These are phyloP conservation scores for Verasper variegatus DNA, from an alignment of 2,113 vertebrate genomes.

Conservation along the genomic window DNA sequence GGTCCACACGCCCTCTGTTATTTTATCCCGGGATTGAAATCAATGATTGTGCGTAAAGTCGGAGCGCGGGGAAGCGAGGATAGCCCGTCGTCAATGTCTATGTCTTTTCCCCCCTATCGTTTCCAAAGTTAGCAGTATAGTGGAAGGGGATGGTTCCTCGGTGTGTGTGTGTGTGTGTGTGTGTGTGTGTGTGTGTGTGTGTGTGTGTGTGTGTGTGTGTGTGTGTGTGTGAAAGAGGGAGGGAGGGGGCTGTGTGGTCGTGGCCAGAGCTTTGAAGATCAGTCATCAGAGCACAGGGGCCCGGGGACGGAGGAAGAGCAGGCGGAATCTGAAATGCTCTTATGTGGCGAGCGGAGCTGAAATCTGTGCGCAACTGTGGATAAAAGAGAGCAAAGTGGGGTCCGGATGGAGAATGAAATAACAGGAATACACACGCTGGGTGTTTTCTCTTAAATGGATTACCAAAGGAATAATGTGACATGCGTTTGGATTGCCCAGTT, in stretches of 20 bases:
- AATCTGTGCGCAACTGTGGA: constrained; percentile 68
- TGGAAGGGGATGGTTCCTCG: constrained; percentile 29
- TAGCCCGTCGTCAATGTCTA: constrained; percentile 59
- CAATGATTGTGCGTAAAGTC: constrained; percentile 18
- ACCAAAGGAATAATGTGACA: constrained; percentile 70
- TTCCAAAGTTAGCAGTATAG: constrained; percentile 76
- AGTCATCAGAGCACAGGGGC: constrained; percentile 78
- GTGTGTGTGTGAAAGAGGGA: not conserved
- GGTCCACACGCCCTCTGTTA: not conserved
- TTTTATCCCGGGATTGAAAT: constrained; percentile 28
- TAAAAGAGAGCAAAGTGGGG: constrained; percentile 18
- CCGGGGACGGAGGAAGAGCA: constrained; percentile 66
- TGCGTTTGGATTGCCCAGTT: constrained; percentile 60
- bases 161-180: not conserved
- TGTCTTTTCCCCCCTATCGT: constrained; percentile 55
- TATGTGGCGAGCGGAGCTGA: constrained; percentile 63
- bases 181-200: not conserved
- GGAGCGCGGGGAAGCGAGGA: constrained; percentile 17
- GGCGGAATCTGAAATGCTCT: constrained; percentile 39
- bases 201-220: not conserved
- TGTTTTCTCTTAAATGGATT: constrained; percentile 77
- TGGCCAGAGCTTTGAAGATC: constrained; percentile 82
- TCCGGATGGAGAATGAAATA: constrained; percentile 54
- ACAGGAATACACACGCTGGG: constrained; percentile 58
- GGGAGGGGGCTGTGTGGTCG: constrained; percentile 74